Conservation (phyloP, 2,888 invertebrate species). For the Ethmia dodecea region DNA sequence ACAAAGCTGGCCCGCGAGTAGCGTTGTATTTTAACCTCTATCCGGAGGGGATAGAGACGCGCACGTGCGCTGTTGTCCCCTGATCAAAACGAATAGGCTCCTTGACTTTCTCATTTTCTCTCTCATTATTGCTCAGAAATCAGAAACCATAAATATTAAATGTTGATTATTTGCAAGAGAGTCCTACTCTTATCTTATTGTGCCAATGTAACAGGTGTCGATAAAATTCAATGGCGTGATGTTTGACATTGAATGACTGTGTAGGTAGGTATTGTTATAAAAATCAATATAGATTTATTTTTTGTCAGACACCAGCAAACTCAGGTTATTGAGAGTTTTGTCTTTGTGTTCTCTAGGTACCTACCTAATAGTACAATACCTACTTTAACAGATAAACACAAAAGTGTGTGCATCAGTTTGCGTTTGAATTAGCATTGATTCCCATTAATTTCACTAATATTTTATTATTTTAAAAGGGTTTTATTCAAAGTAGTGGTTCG, state of each 20-base stretch:
- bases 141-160: conserved; percentile 34
- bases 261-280: conserved; percentile 24
- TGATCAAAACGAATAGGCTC: conserved; percentile 39
- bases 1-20: conserved; percentile 38
- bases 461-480: no score
- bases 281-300: conserved; percentile 38
- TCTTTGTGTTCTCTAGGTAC: no score
- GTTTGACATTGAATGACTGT: conserved; percentile 38
- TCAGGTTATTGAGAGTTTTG: no score
- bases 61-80: conserved; percentile 59
- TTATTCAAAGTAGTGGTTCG: no score
- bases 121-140: conserved; percentile 23
- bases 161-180: conserved; percentile 23
- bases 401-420: no score
- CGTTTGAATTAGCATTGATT: no score
- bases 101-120: conserved; percentile 33
- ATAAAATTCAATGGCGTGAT: conserved; percentile 29
- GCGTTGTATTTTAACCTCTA: conserved; percentile 62
- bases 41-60: conserved; percentile 45
- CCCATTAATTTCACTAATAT: no score
- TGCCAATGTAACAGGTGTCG: conserved; percentile 62
- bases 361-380: no score
- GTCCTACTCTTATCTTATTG: conserved; percentile 15
- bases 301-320: no score
- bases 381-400: no score